Evolutionary conservation across 2,888 invertebrate species (phyloP).

Genomic region (Pristionchus mayeri): DNA sequence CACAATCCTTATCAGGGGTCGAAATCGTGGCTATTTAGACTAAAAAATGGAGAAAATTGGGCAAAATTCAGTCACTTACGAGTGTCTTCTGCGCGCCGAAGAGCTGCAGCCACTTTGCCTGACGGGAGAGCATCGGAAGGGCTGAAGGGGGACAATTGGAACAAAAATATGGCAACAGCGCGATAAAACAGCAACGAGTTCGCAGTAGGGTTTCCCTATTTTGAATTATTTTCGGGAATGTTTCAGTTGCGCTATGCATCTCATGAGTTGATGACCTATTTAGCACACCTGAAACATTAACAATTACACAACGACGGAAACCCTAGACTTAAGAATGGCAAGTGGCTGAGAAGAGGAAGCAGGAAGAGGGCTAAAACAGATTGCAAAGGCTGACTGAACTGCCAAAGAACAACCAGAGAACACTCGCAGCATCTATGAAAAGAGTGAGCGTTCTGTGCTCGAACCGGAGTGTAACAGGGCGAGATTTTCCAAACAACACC

Average conservation of each 20-base stretch:
- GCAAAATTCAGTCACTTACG: not conserved
- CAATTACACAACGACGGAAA: too few species aligned
- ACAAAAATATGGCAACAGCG: too few species aligned
- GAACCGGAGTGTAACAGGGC: not conserved
- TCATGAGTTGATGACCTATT: too few species aligned
- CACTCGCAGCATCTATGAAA: not conserved
- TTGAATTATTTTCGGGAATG: too few species aligned
- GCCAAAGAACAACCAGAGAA: constrained; percentile 19
- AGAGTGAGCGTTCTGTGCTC: constrained; percentile 28
- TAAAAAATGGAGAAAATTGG: not conserved
- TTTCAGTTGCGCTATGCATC: too few species aligned
- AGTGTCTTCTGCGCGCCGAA: not conserved
- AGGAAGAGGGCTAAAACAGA: too few species aligned
- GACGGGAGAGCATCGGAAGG: constrained; percentile 22
- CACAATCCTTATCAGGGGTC: not conserved
- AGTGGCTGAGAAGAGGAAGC: not conserved
- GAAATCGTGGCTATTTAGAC: not conserved
- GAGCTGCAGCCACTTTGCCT: not conserved
- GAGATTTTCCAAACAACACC: not conserved
- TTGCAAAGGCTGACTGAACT: constrained; percentile 19
- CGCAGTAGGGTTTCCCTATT: too few species aligned
- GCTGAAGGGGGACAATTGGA: not conserved
- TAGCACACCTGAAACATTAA: too few species aligned
- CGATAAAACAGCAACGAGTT: too few species aligned
- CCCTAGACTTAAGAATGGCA: not conserved